Evolutionary conservation across 1,140 invertebrate genomes (phyloP).

Genomic region (Dryas iulia): DNA sequence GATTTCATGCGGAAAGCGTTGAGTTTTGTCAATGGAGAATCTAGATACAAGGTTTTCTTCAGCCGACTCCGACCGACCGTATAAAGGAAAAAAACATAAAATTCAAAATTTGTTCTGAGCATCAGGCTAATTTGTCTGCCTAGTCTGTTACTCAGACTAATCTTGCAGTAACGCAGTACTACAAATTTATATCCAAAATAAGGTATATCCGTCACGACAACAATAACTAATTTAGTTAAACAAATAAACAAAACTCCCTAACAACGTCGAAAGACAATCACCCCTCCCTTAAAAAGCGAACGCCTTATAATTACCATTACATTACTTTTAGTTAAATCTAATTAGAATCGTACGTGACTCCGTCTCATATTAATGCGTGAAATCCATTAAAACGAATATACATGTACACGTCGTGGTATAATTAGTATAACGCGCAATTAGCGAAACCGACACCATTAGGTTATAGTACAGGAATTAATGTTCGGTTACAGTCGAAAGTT

Average conservation of each 20-base stretch:
- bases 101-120: no score
- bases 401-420: slow-evolving; percentile 63
- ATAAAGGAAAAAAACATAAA: no score
- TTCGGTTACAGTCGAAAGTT: slow-evolving; percentile 71
- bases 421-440: slow-evolving; percentile 76
- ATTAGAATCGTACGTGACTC: slow-evolving; percentile 45
- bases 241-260: not conserved
- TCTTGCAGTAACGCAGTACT: no score
- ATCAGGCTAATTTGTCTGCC: no score
- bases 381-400: slow-evolving; percentile 72
- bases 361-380: slow-evolving; percentile 55
- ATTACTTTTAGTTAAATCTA: slow-evolving; percentile 48
- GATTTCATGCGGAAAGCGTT: no score
- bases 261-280: not conserved
- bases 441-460: slow-evolving; percentile 74
- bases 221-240: not conserved
- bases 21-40: no score
- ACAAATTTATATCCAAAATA: no score
- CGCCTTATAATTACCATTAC: slow-evolving; percentile 28
- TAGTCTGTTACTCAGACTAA: no score
- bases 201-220: no score
- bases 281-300: not conserved
- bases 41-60: no score
- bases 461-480: slow-evolving; percentile 75
- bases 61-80: no score